phyloP scores from a whole-genome alignment of 2,888 invertebrate genomes.

The Brenthis ino region DNA sequence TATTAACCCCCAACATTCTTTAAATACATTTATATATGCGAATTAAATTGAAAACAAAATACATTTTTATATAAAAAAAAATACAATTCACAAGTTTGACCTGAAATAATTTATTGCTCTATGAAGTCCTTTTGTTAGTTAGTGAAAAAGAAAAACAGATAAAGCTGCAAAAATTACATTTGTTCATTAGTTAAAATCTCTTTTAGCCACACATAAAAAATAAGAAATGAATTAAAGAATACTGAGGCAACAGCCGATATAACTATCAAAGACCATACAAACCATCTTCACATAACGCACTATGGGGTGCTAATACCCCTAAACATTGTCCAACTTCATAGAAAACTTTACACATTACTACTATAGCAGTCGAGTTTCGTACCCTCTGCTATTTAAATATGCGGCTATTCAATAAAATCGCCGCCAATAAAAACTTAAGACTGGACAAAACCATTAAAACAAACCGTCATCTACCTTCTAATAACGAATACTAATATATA shows the following conservation, averaged over 20 bases:
- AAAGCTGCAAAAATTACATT: neutral
- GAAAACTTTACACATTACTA: constrained; percentile 62
- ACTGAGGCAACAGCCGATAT: constrained; percentile 30
- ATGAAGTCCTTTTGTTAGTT: too few relatives aligned
- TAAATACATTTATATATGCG: neutral
- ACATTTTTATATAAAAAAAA: neutral
- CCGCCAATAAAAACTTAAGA: constrained; percentile 72
- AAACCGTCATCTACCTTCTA: constrained; percentile 57
- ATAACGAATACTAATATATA: constrained; percentile 44
- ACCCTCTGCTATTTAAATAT: constrained; percentile 57
- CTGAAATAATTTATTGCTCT: neutral
- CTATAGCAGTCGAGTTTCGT: constrained; percentile 44
- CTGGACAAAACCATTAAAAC: constrained; percentile 66
- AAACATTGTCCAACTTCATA: constrained; percentile 55
- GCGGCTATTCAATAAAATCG: constrained; percentile 80
- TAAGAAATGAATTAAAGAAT: constrained; percentile 19
- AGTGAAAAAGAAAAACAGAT: neutral
- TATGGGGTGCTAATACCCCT: constrained; percentile 46
- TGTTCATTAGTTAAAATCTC: too few relatives aligned
- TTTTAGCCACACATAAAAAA: neutral
- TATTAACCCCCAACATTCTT: constrained; percentile 43
- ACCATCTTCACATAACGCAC: constrained; percentile 54
- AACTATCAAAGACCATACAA: constrained; percentile 46
- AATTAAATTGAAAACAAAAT: neutral
- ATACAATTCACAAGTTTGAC: neutral